A percentile compares a stretch with the other conserved stretches of the same genome.
phyloP scores from a whole-genome alignment of 1,140 invertebrate genomes.

The Tetragonula clypearis region DNA sequence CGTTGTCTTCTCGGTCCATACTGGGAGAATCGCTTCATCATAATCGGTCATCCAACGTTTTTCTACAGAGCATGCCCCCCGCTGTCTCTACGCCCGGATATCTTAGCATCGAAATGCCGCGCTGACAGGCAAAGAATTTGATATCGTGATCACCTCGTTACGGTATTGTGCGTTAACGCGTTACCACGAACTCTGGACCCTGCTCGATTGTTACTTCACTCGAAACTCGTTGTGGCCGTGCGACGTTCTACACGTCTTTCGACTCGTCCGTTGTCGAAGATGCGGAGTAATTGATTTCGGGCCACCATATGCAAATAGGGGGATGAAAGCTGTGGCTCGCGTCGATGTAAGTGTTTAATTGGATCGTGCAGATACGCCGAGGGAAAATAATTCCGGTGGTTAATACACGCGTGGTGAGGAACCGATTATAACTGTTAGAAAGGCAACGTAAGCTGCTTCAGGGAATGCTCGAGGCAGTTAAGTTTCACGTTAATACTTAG shows the following conservation, averaged over 20 bases:
- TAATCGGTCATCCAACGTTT: slow-evolving; percentile 81
- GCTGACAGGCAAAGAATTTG: slow-evolving; percentile 81
- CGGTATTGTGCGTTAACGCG: slow-evolving; percentile 75
- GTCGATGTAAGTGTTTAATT: not conserved
- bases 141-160: slow-evolving; percentile 81
- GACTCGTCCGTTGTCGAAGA: not conserved
- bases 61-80: slow-evolving; percentile 73
- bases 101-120: slow-evolving; percentile 79
- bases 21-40: slow-evolving; percentile 79
- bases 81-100: slow-evolving; percentile 74
- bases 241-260: not conserved
- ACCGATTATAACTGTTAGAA: not conserved
- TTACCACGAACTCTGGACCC: slow-evolving; percentile 57
- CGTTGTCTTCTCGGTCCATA: slow-evolving; percentile 40
- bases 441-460: not conserved
- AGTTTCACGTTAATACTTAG: not conserved
- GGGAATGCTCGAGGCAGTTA: not conserved
- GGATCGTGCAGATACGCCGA: not conserved
- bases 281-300: slow-evolving; percentile 54
- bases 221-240: slow-evolving; percentile 4
- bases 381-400: not conserved
- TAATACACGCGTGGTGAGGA: not conserved
- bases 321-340: slow-evolving; percentile 18
- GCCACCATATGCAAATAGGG: slow-evolving; percentile 62
- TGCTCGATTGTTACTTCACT: slow-evolving; percentile 35